phyloP scores from a whole-genome alignment of 2,113 vertebrate species.

The Kryptolebias marmoratus region DNA sequence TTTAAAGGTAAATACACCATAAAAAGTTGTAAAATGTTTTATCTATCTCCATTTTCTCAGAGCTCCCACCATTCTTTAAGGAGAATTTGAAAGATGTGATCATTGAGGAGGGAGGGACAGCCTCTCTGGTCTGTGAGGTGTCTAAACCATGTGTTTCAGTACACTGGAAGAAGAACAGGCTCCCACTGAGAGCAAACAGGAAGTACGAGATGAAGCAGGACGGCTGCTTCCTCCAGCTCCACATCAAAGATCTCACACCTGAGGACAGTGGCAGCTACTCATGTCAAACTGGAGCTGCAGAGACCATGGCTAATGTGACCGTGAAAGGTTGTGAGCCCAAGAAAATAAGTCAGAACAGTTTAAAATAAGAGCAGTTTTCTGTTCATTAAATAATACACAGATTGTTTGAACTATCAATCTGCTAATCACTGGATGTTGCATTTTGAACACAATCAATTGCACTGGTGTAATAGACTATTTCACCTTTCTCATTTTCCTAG shows the following conservation, averaged over 20 bases:
- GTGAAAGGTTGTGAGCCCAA: slow-evolving; percentile 17
- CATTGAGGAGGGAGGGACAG: slow-evolving; percentile 27
- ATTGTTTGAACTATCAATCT: no score
- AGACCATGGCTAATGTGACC: slow-evolving; percentile 18
- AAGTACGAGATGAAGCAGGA: slow-evolving; percentile 77
- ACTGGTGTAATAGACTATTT: not conserved
- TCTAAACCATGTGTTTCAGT: slow-evolving; percentile 63
- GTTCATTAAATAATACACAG: no score
- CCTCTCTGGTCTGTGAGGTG: slow-evolving; percentile 60
- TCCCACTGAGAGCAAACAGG: slow-evolving; percentile 64
- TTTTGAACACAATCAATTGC: not conserved
- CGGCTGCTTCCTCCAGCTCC: slow-evolving; percentile 55
- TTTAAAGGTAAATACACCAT: no score
- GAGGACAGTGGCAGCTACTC: slow-evolving; percentile 57
- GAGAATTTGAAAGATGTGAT: slow-evolving; percentile 42
- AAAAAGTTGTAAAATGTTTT: not conserved
- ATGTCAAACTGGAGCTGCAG: slow-evolving; percentile 43
- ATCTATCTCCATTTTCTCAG: not conserved
- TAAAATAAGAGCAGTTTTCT: no score
- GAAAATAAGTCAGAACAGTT: not conserved
- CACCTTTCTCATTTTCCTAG: not conserved
- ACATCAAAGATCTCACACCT: slow-evolving; percentile 57
- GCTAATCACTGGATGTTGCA: no score
- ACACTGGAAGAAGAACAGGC: slow-evolving; percentile 70
- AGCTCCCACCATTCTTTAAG: slow-evolving; percentile 50